A percentile compares a stretch with the other conserved stretches of the same genome.
Conservation (phyloP, 2,888 invertebrate genomes). For the Phragmatobia fuliginosa region DNA sequence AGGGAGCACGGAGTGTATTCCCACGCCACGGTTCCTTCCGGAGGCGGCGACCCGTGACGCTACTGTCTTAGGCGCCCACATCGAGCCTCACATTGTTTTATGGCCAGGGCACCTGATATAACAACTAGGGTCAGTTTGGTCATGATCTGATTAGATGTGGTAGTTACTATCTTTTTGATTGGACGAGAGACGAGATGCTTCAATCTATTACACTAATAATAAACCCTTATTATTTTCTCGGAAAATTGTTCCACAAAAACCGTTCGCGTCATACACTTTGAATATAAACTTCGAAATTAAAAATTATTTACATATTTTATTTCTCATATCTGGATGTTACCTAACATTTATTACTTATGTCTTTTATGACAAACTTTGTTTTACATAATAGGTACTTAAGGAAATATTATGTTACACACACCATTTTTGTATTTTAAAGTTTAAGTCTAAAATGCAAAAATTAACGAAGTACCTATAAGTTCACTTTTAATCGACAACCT, state of each 20-base stretch:
- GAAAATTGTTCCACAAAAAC: not conserved
- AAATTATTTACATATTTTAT: not conserved
- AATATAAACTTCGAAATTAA: not conserved
- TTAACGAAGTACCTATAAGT: too few species aligned
- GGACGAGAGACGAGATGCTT: not conserved
- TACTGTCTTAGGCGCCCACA: constrained; percentile 73
- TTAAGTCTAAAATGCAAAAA: too few species aligned
- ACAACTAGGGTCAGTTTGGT: constrained; percentile 40
- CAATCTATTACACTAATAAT: too few species aligned
- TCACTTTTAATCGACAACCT: too few species aligned
- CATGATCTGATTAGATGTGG: constrained; percentile 20
- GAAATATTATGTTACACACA: too few species aligned
- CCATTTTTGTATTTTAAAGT: too few species aligned
- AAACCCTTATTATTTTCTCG: not conserved
- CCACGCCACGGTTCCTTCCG: constrained; percentile 83
- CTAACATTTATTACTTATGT: too few species aligned
- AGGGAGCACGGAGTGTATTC: constrained; percentile 68
- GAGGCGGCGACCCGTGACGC: constrained; percentile 82
- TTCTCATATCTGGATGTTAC: too few species aligned
- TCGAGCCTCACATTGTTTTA: constrained; percentile 70
- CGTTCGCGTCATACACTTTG: not conserved
- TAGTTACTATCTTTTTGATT: constrained; percentile 1
- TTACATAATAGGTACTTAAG: too few species aligned
- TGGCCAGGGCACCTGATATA: constrained; percentile 34
- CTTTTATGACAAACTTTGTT: too few species aligned